phyloP scores from a whole-genome alignment of 1,140 invertebrate species.

The Bursaphelenchus mucronatus region DNA sequence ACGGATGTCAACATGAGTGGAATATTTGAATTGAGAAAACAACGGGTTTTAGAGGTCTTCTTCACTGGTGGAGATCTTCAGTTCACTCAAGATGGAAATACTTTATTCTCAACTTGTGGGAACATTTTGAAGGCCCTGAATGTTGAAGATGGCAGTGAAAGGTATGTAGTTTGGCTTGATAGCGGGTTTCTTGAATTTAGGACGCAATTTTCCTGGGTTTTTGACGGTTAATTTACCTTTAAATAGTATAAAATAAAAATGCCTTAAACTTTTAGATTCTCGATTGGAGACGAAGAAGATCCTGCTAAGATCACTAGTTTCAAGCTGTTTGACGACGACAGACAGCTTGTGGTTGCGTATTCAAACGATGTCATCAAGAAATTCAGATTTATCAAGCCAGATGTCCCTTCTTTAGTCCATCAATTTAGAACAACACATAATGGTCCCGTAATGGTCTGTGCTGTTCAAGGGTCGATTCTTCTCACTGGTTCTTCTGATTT shows the following conservation, averaged over 20 bases:
- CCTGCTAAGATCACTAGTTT: slow-evolving; percentile 36
- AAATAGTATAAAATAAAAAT: background rate
- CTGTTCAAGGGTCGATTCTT: slow-evolving; percentile 14
- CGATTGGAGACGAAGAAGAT: slow-evolving; percentile 32
- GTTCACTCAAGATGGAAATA: slow-evolving; percentile 32
- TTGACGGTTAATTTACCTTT: background rate
- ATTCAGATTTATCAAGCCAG: slow-evolving; percentile 18
- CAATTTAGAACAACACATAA: slow-evolving; percentile 32
- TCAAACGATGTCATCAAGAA: slow-evolving; percentile 37
- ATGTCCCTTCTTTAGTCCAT: slow-evolving; percentile 17
- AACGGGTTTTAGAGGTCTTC: slow-evolving; percentile 31
- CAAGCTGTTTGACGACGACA: slow-evolving; percentile 32
- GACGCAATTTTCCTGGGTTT: slow-evolving; percentile 1
- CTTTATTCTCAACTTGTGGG: slow-evolving; percentile 39
- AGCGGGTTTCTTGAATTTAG: slow-evolving; percentile 24
- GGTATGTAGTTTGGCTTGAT: slow-evolving; percentile 26
- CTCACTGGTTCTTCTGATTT: slow-evolving; percentile 35
- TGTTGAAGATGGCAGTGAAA: slow-evolving; percentile 33
- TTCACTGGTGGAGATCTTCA: slow-evolving; percentile 44
- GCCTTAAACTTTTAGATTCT: slow-evolving; percentile 29
- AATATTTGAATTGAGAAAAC: slow-evolving; percentile 14
- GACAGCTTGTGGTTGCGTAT: slow-evolving; percentile 38
- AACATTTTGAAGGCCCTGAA: slow-evolving; percentile 42
- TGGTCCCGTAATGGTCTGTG: slow-evolving; percentile 27
- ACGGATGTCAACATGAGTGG: no score